These are phyloP conservation scores for Brachycybe producta DNA, from an alignment of 2,888 invertebrate species.

Conservation along the genomic window DNA sequence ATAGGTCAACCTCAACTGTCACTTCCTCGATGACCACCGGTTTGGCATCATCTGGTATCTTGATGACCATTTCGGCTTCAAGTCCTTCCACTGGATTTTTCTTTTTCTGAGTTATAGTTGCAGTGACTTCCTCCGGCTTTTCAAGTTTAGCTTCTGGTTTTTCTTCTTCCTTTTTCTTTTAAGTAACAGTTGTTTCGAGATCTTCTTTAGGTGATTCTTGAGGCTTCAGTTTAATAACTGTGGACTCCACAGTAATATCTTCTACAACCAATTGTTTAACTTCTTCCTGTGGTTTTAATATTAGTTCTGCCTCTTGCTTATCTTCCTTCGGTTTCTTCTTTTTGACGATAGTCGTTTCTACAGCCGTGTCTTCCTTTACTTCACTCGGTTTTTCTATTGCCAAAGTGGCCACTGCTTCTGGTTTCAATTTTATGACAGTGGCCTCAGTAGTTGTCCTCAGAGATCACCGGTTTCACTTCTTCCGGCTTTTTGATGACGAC, in stretches of 20 bases:
- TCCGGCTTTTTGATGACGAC: too few relatives aligned
- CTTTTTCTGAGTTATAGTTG: conserved; percentile 21
- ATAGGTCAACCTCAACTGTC: too few relatives aligned
- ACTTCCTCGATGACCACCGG: too few relatives aligned
- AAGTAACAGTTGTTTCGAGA: neutral
- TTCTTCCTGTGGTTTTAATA: too few relatives aligned
- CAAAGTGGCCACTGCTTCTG: conserved; percentile 18
- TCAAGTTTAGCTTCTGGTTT: neutral
- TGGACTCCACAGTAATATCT: too few relatives aligned
- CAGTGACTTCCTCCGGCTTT: conserved; percentile 6
- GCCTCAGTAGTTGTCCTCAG: conserved; percentile 11
- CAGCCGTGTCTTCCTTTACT: conserved; percentile 35
- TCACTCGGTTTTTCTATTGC: conserved; percentile 35
- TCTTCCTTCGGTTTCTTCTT: conserved; percentile 9
- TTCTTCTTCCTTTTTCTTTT: neutral
- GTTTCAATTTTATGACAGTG: neutral
- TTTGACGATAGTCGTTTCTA: conserved; percentile 26
- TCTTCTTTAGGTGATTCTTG: neutral
- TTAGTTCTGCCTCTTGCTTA: too few relatives aligned
- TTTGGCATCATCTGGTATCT: too few relatives aligned
- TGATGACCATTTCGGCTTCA: neutral
- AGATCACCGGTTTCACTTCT: conserved; percentile 37
- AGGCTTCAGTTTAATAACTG: too few relatives aligned
- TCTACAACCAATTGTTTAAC: too few relatives aligned
- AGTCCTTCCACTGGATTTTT: conserved; percentile 21